Evolutionary conservation across 2,888 invertebrate genomes (phyloP), one percentile per base, ranked within the genome.

Genomic region (Frankliniella fusca): DNA sequence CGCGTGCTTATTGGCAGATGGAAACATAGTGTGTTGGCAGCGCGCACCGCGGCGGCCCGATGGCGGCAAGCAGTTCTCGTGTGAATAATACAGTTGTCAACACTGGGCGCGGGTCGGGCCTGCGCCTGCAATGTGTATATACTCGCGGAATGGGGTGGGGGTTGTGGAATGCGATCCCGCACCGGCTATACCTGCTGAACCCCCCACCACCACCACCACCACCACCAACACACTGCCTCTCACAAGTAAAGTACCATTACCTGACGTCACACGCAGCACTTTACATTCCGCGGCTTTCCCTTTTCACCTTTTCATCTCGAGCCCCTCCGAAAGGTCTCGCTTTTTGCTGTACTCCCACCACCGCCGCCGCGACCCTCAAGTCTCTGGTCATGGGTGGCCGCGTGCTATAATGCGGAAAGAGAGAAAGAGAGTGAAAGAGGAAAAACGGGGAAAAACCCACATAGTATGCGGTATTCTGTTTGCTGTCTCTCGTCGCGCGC

Each of bases 21-120:
- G 38, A 38, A 38, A 38, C 38, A 38, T 38, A 38, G 38, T 38
- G 38, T 38, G 38, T 38, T 38, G 2, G 38, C 38, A 38, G n/a
- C n/a, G n/a, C 65, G 65, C 65, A 65, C 23, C 70, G 23, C 9
- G 11, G 27, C 70, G 27, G 23, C 12, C 70, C 70, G 27, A 76
- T 27, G 70, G 2, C n/a, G n/a, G 61, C 18, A 61, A 61, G 61
- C 61, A 18, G 61, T 61, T 61, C 12, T 11, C 61, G 11, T 61
- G 61, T 61, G 12, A 23, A 23, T 76, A 70, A n/a, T 70, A 23
- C 70, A 76, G 70, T 76, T 76, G 70, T 76, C 70, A 76, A 27
- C 70, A 76, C 70, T n/a, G 61, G 7, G 61, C 3, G 61, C 61
- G 61, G 18, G 3, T 5, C 15, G 54, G 54, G 20, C 18, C 54